Evolutionary conservation across 2,888 invertebrate species (phyloP).

Genomic region (Hemicrepidius hirtus): DNA sequence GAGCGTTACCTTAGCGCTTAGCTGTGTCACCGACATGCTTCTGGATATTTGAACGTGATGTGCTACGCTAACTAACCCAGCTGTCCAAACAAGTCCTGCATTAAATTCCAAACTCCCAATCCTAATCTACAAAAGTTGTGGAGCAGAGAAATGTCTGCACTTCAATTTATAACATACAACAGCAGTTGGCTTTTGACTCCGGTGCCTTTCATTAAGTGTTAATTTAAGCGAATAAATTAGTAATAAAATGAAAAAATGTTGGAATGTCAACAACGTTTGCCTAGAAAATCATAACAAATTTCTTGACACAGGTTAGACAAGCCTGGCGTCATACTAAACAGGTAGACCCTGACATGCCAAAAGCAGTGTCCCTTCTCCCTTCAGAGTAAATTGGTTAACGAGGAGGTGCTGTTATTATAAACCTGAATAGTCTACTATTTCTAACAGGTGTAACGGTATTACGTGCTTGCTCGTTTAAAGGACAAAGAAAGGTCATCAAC

Average conservation of each 20-base stretch:
- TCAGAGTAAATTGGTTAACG: slow-evolving; percentile 43
- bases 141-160: slow-evolving; percentile 14
- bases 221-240: slow-evolving; percentile 34
- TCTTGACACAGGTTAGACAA: slow-evolving; percentile 11
- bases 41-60: slow-evolving; percentile 27
- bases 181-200: slow-evolving; percentile 21
- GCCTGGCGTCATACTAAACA: slow-evolving; percentile 31
- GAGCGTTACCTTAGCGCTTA: slow-evolving; percentile 20
- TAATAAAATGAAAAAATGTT: slow-evolving; percentile 26
- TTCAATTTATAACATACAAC: slow-evolving; percentile 29
- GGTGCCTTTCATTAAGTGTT: slow-evolving; percentile 33
- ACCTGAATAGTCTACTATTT: slow-evolving; percentile 45
- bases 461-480: slow-evolving; percentile 53
- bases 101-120: slow-evolving; percentile 1
- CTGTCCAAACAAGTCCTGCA: slow-evolving; percentile 24
- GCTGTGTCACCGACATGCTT: slow-evolving; percentile 27
- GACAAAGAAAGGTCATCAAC: slow-evolving; percentile 65
- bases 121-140: slow-evolving; percentile 5
- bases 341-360: slow-evolving; percentile 54
- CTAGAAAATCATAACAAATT: slow-evolving; percentile 27
- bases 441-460: slow-evolving; percentile 61
- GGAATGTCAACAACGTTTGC: slow-evolving; percentile 18
- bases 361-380: slow-evolving; percentile 45
- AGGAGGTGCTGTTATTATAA: slow-evolving; percentile 48
- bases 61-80: slow-evolving; percentile 14